Base-by-base conservation (phyloP, 2,113 vertebrate genomes). In the Quiscalus mexicanus region DNA sequence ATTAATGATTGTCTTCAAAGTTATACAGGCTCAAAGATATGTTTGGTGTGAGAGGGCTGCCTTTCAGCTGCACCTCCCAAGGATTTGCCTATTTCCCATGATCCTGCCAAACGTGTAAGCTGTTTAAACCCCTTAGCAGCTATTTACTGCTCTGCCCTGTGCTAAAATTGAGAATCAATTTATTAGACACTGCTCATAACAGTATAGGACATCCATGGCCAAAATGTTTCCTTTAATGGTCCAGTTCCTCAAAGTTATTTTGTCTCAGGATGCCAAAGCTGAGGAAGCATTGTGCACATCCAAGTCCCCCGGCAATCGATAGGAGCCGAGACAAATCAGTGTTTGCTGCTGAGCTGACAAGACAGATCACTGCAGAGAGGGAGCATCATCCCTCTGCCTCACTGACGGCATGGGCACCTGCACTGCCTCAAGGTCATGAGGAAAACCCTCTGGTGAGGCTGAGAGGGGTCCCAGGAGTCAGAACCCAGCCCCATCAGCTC, bases 321-420 rank as follows among this genome's bases (percentile, higher is more conserved):
- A 18, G 69, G 74, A 58, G 10, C 69, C 9, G 50, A 87, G 93
- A 96, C 89, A 91, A 73, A 95, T 91, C 95, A 76, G 89, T 37
- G 84, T 76, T 87, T 85, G 89, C 47, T 93, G 49, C 87, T 69
- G 60, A 69, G 35, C n/a, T 69, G 94, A 89, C 93, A 96, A 93
- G 95, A 96, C 65, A 76, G 85, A 96, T 89, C 30, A 3, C 74
- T 62, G 77, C 0, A 0, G 53, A 76, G 65, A 39, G 81, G 74
- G 90, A 94, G 73, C 93, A 50, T 27, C 91, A 93, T 94, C 89
- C 9, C 86, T 95, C 91, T 84, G 73, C 45, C 65, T 89, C 41
- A 41, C 94, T 15, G 81, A 69, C 37, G 62, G 52, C 44, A 44
- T 14, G 33, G 84, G 79, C 52, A 87, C 0, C 2, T 71, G 49